Evolutionary conservation across 2,888 invertebrate species (phyloP), one percentile per base, ranked within the genome.

Genomic region (Cetonia aurata): DNA sequence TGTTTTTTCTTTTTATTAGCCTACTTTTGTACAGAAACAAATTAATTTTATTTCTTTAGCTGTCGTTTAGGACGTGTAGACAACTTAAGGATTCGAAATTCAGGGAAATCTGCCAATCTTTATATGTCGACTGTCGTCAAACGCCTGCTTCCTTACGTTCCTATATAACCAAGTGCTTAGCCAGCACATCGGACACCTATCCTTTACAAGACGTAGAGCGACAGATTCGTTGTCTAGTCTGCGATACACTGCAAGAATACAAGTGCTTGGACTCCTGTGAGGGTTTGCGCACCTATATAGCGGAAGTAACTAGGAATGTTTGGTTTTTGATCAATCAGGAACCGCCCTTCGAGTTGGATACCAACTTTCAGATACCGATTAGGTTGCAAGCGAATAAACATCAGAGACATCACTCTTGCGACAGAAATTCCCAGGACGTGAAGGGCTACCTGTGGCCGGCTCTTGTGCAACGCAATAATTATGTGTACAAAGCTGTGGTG

Each of bases 221-320:
- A 65, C 90, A 90, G 72, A 91, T 92, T 13, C 85, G 89, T 37
- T 75, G 79, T 44, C 76, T 83, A 55, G 82, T 98, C 74, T 91
- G 95, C 84, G 92, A 92, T 75, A 97, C 97, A 0, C 88, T 98
- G 15, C 95, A 95, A 80, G 98, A 98, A 86, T 98, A 97, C 85
- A 95, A 96, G 41, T 94, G 95, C 82, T 87, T 98, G 79, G 92
- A 92, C 75, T 86, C 88, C 0, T 96, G 96, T 82, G 88, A 88
- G 0, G 91, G 93, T 33, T 87, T 98, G 69, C 89, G 91, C 78
- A 90, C 91, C 77, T 96, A 95, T 83, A 93, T 95, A 66, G 88
- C 91, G 37, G 92, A 93, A 48, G 93, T 95, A 72, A 94, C 96
- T 50, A 88, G 93, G 71, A 88, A 95, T n/a, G 93, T 96, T 3